phyloP scores from a whole-genome alignment of 2,797 vertebrate genomes.

The Mycteria americana region DNA sequence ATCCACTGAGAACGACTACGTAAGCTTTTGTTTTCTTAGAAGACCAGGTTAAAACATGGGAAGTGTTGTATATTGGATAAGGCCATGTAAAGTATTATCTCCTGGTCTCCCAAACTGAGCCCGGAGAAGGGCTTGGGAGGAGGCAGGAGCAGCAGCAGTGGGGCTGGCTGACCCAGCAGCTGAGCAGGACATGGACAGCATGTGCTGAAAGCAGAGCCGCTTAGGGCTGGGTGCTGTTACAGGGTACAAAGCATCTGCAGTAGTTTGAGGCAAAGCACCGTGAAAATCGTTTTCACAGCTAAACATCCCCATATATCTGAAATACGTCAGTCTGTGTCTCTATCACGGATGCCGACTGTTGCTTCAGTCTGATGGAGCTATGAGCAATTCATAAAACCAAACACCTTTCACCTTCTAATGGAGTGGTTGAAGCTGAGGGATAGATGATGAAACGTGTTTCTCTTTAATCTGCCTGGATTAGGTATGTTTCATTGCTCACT shows the following conservation, averaged over 20 bases:
- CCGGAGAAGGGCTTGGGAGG: neutral
- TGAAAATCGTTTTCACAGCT: neutral
- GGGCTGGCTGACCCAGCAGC: neutral
- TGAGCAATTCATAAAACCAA: neutral
- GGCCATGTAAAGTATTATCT: neutral
- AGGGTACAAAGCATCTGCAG: neutral
- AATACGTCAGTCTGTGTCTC: neutral
- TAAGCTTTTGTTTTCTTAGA: neutral
- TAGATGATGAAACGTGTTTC: slow-evolving; percentile 14
- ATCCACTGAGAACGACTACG: neutral
- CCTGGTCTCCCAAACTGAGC: neutral
- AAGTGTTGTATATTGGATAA: neutral
- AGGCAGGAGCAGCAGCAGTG: neutral
- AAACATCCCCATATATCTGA: neutral
- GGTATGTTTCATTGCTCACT: slow-evolving; percentile 33
- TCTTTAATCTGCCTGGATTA: slow-evolving; percentile 60
- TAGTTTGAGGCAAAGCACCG: neutral
- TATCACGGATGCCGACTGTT: accelerated
- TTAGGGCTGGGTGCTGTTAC: neutral
- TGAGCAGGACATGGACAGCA: neutral
- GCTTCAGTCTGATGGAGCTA: neutral
- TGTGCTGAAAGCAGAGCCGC: neutral
- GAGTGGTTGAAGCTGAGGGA: neutral
- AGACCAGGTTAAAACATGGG: neutral
- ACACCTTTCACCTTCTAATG: neutral